Base-by-base conservation (phyloP, 2,888 invertebrate species). In the Lasiommata megera region DNA sequence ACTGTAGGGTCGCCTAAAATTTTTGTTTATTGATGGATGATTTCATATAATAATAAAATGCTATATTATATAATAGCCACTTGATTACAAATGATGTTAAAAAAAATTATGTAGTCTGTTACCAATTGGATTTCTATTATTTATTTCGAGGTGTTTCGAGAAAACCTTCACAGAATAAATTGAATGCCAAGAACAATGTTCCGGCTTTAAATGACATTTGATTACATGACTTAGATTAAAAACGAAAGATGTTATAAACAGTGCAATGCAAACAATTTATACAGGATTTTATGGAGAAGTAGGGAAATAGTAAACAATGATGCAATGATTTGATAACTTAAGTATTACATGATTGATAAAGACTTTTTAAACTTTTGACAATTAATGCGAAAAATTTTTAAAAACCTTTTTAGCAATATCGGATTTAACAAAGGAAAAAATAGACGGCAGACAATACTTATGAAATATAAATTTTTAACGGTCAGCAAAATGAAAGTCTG, bases 151-250 rank as follows among this genome's bases (percentile, higher is more conserved):
- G 7, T 12, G 1, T 29, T 28, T 14, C 3, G 9, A 14, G 14
- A 29, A 29, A 29, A 14, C 7, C 6, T 0, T 29, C 1, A 6
- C 43, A 29, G 7, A 43, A 29, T 29, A 44, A 44, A 29, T 29
- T 6, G 28, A 44, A 44, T 29, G 29, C 8, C 44, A 44, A 12
- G 14, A 12, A 44, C 44, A 12, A 29, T 28, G 37, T 7, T 23
- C 29, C 11, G 14, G 7, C 28, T 44, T 9, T 44, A 44, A 44
- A 46, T 46, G 29, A 29, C 29, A 44, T 29, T 44, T 46, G 44
- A 46, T 31, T 31, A 28, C 16, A 14, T 29, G 14, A 8, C 28
- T 28, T 44, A 28, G 11, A 38, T 16, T 16, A 6, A 43, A 0
- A 43, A 43, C 6, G 7, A 43, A 43, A 23, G 23, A 43, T 12